Evolutionary conservation across 2,888 invertebrate species (phyloP).

Genomic region (Thalpophila matura): DNA sequence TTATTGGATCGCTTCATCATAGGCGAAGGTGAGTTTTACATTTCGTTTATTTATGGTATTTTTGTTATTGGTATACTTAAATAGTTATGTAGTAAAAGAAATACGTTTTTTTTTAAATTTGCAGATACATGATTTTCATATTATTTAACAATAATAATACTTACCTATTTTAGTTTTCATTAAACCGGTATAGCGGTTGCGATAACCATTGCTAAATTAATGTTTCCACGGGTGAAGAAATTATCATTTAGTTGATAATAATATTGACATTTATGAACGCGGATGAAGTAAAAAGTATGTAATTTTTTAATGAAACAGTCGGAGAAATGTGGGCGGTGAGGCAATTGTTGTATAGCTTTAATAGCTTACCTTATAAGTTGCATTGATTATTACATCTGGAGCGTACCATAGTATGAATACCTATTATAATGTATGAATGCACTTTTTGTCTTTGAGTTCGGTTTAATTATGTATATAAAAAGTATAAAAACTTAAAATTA

Average conservation of each 20-base stretch:
- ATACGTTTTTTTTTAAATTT: neutral
- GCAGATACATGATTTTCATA: neutral
- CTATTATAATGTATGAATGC: constrained; percentile 10
- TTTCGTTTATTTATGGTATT: constrained; percentile 41
- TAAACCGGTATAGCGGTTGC: constrained; percentile 41
- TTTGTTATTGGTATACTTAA: constrained; percentile 4
- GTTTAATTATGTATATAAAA: no score
- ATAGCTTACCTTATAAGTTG: constrained; percentile 56
- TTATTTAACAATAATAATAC: constrained; percentile 25
- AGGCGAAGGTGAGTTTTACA: constrained; percentile 79
- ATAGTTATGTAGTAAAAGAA: neutral
- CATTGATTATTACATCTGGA: constrained; percentile 42
- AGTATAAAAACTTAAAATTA: neutral
- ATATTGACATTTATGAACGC: constrained; percentile 61
- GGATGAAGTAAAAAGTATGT: constrained; percentile 55
- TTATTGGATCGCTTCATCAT: constrained; percentile 86
- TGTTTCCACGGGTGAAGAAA: constrained; percentile 52
- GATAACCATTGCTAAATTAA: constrained; percentile 51
- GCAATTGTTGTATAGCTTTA: constrained; percentile 57
- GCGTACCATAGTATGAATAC: constrained; percentile 32
- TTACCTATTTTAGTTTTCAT: constrained; percentile 39
- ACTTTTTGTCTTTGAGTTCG: constrained; percentile 20
- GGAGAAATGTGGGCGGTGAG: constrained; percentile 58
- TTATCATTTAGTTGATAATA: constrained; percentile 54
- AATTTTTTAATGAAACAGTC: constrained; percentile 58